Evolutionary conservation across 1,140 invertebrate species (phyloP).

Genomic region (Limonius californicus): DNA sequence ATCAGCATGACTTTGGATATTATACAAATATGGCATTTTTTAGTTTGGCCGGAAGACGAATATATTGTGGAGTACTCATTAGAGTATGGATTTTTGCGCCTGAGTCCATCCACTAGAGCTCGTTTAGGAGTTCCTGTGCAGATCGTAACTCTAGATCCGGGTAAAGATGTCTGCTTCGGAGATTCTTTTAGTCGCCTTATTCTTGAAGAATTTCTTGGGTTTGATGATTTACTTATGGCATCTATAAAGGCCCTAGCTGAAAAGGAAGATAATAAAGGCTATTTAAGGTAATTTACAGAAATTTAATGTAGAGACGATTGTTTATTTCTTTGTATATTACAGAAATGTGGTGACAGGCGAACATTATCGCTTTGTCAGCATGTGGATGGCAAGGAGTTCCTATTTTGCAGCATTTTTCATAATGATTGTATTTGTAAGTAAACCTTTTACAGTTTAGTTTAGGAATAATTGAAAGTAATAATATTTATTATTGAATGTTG

Average conservation of each 20-base stretch:
- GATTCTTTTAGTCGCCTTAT: conserved; percentile 87
- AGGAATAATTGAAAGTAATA: no score
- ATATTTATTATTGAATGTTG: no score
- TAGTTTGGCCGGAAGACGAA: conserved; percentile 81
- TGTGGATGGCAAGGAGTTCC: conserved; percentile 90
- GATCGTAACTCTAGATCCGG: conserved; percentile 87
- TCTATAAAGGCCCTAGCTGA: conserved; percentile 94
- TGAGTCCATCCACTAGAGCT: conserved; percentile 79
- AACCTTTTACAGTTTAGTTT: background rate
- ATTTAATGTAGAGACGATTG: background rate
- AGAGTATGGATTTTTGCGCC: conserved; percentile 92
- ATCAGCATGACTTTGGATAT: background rate
- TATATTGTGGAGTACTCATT: conserved; percentile 98
- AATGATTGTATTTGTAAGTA: conserved; percentile 98
- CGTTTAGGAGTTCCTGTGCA: conserved; percentile 89
- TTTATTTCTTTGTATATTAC: conserved; percentile 36
- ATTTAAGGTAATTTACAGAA: conserved; percentile 61
- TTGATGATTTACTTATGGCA: conserved; percentile 95
- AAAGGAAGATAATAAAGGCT: conserved; percentile 94
- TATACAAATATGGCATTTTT: conserved; percentile 31
- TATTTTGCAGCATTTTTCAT: conserved; percentile 94
- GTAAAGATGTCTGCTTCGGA: conserved; percentile 87
- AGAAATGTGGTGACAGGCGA: conserved; percentile 98
- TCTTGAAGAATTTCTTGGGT: conserved; percentile 90
- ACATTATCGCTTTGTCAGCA: conserved; percentile 96